A percentile compares a stretch with the other conserved stretches of the same genome.
Conservation (phyloP, 2,888 invertebrate genomes). For the Aporophyla nigra region DNA sequence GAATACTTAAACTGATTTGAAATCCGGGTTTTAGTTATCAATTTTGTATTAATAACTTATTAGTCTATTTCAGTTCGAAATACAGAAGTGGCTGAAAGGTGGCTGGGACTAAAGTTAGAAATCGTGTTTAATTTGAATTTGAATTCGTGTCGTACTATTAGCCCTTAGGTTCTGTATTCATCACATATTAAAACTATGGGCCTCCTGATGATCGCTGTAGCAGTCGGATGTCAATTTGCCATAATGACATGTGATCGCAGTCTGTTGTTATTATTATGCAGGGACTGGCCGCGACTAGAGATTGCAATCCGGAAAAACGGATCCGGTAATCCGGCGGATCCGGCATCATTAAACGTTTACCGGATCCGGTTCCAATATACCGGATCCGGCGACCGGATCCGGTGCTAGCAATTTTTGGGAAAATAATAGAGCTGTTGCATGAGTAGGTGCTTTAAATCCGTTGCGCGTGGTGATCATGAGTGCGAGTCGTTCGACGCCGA, state of each 20-base stretch:
- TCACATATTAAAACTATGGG: not conserved
- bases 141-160: not conserved
- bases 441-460: too few relatives aligned
- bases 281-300: too few relatives aligned
- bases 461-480: too few relatives aligned
- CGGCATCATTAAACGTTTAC: too few relatives aligned
- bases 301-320: too few relatives aligned
- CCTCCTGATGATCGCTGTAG: not conserved
- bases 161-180: not conserved
- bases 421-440: too few relatives aligned
- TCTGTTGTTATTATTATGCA: not conserved
- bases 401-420: too few relatives aligned
- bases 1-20: not conserved
- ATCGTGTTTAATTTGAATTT: not conserved
- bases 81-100: not conserved
- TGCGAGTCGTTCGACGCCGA: too few relatives aligned
- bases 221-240: not conserved
- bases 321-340: too few relatives aligned
- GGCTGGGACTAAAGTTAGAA: not conserved
- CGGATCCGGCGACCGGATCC: too few relatives aligned
- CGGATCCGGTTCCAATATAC: too few relatives aligned
- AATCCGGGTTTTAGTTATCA: not conserved
- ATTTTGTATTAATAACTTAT: not conserved
- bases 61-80: not conserved
- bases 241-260: not conserved